A percentile compares a stretch with the other conserved stretches of the same genome.
These are phyloP conservation scores for Plagodis dolabraria DNA, from an alignment of 2,888 invertebrate species.

Conservation along the genomic window DNA sequence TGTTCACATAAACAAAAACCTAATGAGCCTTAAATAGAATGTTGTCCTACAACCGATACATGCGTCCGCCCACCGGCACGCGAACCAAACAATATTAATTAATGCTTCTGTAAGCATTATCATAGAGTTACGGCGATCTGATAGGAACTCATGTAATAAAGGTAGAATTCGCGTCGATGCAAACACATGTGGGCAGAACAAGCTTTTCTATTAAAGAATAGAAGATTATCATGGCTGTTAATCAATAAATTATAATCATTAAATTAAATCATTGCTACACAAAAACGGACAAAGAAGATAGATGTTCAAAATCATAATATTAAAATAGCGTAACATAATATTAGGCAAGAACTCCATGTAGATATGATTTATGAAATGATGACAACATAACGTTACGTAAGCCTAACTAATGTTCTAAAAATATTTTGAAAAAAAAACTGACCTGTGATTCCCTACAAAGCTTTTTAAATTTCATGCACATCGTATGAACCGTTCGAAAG, in stretches of 20 bases:
- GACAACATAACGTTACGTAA: background rate
- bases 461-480: no score
- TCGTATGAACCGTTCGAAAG: no score
- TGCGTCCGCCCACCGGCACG: constrained; percentile 57
- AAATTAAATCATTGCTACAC: constrained; percentile 9
- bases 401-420: no score
- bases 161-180: constrained; percentile 29
- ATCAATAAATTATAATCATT: constrained; percentile 23
- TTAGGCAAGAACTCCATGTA: background rate
- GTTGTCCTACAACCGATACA: constrained; percentile 63
- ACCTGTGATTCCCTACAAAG: no score
- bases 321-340: background rate
- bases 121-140: constrained; percentile 62
- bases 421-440: no score
- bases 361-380: background rate
- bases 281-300: constrained; percentile 6
- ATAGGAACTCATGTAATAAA: constrained; percentile 49
- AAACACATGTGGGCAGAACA: constrained; percentile 28
- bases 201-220: constrained; percentile 27
- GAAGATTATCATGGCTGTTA: constrained; percentile 17
- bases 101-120: constrained; percentile 67
- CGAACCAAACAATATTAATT: constrained; percentile 63
- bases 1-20: constrained; percentile 48
- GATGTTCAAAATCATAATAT: constrained; percentile 1
- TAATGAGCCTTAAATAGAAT: constrained; percentile 72